Conservation (phyloP, 2,797 vertebrate genomes). For the Tragelaphus eurycerus region DNA sequence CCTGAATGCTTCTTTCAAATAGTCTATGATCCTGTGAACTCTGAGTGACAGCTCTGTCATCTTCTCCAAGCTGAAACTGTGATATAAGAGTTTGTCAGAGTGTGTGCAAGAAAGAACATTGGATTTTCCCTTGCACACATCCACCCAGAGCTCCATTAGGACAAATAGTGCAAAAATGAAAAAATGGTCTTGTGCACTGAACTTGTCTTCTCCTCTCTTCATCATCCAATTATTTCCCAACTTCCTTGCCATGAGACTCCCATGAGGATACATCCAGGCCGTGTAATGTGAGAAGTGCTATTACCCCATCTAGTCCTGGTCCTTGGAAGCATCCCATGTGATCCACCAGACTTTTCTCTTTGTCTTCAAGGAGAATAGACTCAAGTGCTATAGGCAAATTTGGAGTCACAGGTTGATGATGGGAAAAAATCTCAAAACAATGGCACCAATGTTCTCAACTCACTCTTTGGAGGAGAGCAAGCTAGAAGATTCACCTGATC, state of each 20-base stretch:
- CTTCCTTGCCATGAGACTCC: not conserved
- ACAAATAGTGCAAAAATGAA: not conserved
- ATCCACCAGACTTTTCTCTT: not conserved
- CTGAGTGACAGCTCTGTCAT: too few relatives aligned
- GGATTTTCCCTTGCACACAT: too few relatives aligned
- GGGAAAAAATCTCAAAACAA: not conserved
- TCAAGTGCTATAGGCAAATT: not conserved
- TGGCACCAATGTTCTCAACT: not conserved
- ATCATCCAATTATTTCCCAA: not conserved
- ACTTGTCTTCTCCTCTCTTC: not conserved
- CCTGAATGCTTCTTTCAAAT: not conserved
- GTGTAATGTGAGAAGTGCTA: not conserved
- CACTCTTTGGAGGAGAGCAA: not conserved
- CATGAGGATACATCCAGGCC: not conserved
- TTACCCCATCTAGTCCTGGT: fast-evolving
- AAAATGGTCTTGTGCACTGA: not conserved
- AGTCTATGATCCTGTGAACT: not conserved
- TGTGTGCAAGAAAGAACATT: not conserved
- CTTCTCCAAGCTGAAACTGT: not conserved
- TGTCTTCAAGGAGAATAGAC: not conserved
- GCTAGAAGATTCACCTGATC: not conserved
- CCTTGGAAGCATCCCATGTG: not conserved
- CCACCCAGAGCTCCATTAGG: too few relatives aligned
- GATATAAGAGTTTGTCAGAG: not conserved
- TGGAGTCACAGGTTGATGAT: not conserved